Percentiles rank a stretch among this genome's conserved stretches.
phyloP scores from a whole-genome alignment of 1,140 invertebrate species.

The Samia ricini region DNA sequence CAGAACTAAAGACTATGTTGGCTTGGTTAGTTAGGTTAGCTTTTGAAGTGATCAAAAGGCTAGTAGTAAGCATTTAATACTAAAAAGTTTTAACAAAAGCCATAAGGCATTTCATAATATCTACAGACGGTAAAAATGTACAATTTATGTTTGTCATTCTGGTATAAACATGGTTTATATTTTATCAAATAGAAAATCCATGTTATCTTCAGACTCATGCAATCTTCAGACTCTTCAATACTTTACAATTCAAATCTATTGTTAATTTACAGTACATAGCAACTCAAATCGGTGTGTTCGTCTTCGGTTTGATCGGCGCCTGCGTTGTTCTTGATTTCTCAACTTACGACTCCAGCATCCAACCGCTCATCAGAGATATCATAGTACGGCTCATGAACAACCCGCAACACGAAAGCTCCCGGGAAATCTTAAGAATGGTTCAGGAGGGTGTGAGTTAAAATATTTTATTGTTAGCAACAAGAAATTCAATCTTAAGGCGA shows the following conservation, averaged over 20 bases:
- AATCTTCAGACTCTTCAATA: neutral
- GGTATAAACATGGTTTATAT: no score
- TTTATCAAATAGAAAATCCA: no score
- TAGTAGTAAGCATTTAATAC: no score
- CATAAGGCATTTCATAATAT: no score
- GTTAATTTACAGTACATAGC: conserved; percentile 81
- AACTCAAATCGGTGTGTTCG: conserved; percentile 83
- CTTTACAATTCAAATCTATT: neutral
- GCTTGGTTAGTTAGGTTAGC: no score
- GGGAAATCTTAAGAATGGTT: conserved; percentile 84
- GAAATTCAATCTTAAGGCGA: neutral
- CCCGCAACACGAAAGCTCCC: conserved; percentile 81
- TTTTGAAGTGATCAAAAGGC: no score
- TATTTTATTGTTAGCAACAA: neutral
- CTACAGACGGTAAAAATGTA: no score
- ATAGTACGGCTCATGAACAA: conserved; percentile 86
- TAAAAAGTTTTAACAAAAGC: no score
- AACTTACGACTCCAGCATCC: conserved; percentile 86
- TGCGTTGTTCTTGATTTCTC: conserved; percentile 88
- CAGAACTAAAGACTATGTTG: no score
- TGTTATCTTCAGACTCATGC: no score
- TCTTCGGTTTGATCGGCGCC: conserved; percentile 85
- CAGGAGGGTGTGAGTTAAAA: conserved; percentile 88
- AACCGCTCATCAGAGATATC: conserved; percentile 83
- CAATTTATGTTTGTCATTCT: no score